Evolutionary conservation across 2,113 vertebrate species (phyloP), one percentile per base, ranked within the genome.

Genomic region (Apaloderma vittatum): DNA sequence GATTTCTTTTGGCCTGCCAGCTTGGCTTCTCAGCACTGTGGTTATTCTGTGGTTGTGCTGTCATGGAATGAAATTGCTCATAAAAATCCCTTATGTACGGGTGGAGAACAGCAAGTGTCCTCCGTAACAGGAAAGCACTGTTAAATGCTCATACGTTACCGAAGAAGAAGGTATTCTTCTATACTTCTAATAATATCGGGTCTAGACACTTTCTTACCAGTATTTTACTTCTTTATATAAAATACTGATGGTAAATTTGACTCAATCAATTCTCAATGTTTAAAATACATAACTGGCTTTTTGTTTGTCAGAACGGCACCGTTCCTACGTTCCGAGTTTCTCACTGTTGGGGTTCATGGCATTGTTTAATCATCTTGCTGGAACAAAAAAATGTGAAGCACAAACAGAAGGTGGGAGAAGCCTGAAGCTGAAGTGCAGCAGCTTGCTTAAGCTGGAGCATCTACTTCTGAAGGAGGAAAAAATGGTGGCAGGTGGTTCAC

Each of bases 401-500:
- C 11, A 11, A 40, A 11, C 12, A 40, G 40, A 40, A 12, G 40
- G 40, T 11, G 40, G 48, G 29, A 43, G 65, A 45, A 54, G 20
- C 0, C 0, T 9, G 70, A 54, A 36, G 57, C 14, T 26, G 37
- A 30, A 43, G 14, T 4, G 8, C 21, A 62, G 48, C 37, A 49
- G 15, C 37, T 59, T 40, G 51, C 27, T 48, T 26, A 19, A 9
- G 34, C 49, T 51, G 19, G 15, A 21, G 40, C 7, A 6, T 11
- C 48, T 34, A 0, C 52, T 30, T n/a, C 8, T 37, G 37, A 24
- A 9, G 37, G 26, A 61, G 29, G 48, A 23, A n/a, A 18, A 70
- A 63, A 57, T 15, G 40, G 37, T 0, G 6, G 40, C 48, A 24
- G 24, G 79, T 6, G 1, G 2, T 27, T 61, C n/a, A 9, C 18